These are phyloP conservation scores for Alca torda DNA, from an alignment of 2,797 vertebrate genomes.

Conservation along the genomic window DNA sequence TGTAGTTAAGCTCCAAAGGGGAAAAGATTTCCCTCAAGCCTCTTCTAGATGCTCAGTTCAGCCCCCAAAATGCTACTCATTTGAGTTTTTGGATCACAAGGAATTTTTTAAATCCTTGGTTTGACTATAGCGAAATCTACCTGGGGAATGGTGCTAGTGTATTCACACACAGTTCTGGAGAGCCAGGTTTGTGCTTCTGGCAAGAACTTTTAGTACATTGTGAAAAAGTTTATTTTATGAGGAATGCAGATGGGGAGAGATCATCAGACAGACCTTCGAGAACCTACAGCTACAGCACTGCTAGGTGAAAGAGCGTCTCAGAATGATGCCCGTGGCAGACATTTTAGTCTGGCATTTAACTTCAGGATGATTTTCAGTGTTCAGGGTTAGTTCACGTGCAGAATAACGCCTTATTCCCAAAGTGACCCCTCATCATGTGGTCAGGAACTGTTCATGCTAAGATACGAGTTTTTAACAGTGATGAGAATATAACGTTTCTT, in stretches of 20 bases:
- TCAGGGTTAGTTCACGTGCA: background rate
- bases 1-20: background rate
- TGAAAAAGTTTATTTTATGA: background rate
- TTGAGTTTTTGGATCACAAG: background rate
- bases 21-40: background rate
- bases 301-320: background rate
- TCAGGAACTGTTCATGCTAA: background rate
- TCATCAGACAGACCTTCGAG: background rate
- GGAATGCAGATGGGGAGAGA: background rate
- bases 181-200: background rate
- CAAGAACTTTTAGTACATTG: background rate
- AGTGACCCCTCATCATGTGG: background rate
- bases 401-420: background rate
- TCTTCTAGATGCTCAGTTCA: background rate
- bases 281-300: background rate
- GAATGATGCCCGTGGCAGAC: background rate
- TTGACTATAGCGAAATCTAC: background rate
- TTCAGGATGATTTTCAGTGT: background rate
- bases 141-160: background rate
- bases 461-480: background rate
- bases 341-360: background rate
- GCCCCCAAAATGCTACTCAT: background rate
- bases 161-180: background rate
- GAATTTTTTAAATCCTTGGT: background rate
- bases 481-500: background rate